These are phyloP conservation scores for Dryocosmus kuriphilus DNA, from an alignment of 2,888 invertebrate genomes.

Conservation along the genomic window DNA sequence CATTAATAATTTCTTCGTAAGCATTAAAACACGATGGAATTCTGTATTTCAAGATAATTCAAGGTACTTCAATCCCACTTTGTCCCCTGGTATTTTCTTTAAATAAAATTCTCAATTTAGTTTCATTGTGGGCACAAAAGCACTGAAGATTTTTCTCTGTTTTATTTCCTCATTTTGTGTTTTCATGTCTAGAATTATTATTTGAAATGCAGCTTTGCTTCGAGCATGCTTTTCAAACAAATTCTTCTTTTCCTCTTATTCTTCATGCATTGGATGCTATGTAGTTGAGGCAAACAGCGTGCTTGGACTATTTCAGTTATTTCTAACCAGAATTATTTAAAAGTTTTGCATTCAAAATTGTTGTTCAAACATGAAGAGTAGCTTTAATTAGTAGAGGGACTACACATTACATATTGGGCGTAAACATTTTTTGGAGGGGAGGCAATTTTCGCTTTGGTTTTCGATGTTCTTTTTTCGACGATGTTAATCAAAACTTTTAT, in stretches of 20 bases:
- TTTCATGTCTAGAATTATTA: not conserved
- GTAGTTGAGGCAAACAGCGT: not conserved
- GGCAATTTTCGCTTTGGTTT: not conserved
- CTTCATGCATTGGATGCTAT: not conserved
- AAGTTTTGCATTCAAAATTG: not conserved
- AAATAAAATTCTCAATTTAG: not conserved
- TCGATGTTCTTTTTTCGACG: not conserved
- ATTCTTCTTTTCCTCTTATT: not conserved
- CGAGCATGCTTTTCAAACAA: not conserved
- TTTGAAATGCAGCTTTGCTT: not conserved
- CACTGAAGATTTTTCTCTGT: not conserved
- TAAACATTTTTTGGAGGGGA: not conserved
- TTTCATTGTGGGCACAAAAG: not conserved
- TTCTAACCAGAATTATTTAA: not conserved
- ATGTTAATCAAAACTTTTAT: too few relatives aligned
- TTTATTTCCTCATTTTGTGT: not conserved
- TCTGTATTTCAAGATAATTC: not conserved
- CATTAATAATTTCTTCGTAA: not conserved
- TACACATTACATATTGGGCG: not conserved
- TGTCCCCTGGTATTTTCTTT: conserved; percentile 1
- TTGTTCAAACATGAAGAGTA: not conserved
- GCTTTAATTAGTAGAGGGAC: not conserved
- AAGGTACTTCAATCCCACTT: not conserved
- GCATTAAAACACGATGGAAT: not conserved
- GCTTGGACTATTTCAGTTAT: too few relatives aligned